Evolutionary conservation across 2,888 invertebrate species (phyloP).

Genomic region (Cataglyphis altisquamis): DNA sequence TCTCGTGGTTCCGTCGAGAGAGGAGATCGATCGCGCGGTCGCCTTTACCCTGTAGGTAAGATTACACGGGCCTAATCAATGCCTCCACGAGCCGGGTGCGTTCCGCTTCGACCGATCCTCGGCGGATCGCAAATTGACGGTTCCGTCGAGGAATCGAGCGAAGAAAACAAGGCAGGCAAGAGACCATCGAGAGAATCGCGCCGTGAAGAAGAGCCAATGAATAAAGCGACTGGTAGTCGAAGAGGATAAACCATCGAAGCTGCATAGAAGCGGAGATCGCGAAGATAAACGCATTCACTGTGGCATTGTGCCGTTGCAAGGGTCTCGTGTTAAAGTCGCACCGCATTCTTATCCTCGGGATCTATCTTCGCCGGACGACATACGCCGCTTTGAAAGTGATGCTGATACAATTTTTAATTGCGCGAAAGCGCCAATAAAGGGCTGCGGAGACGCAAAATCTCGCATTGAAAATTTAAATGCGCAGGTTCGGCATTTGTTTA

Average conservation of each 20-base stretch:
- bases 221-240: conserved; percentile 37
- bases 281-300: conserved; percentile 64
- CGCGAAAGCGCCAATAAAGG: conserved; percentile 14
- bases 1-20: conserved; percentile 7
- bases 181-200: background rate
- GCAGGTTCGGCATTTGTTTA: too few species aligned
- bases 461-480: background rate
- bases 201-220: background rate
- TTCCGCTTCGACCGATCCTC: conserved; percentile 25
- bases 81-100: conserved; percentile 50
- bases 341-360: conserved; percentile 71
- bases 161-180: background rate
- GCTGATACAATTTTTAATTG: conserved; percentile 59
- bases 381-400: conserved; percentile 48
- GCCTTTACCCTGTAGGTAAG: conserved; percentile 46
- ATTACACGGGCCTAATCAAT: conserved; percentile 59
- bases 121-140: conserved; percentile 51
- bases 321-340: conserved; percentile 66
- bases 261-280: conserved; percentile 60
- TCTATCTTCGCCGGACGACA: conserved; percentile 49
- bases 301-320: conserved; percentile 69
- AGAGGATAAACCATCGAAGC: conserved; percentile 26
- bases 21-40: conserved; percentile 53
- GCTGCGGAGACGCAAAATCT: conserved; percentile 24
- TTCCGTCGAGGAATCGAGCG: conserved; percentile 37